Evolutionary conservation across 2,797 vertebrate genomes (phyloP).

Genomic region (Lagodon rhomboides): DNA sequence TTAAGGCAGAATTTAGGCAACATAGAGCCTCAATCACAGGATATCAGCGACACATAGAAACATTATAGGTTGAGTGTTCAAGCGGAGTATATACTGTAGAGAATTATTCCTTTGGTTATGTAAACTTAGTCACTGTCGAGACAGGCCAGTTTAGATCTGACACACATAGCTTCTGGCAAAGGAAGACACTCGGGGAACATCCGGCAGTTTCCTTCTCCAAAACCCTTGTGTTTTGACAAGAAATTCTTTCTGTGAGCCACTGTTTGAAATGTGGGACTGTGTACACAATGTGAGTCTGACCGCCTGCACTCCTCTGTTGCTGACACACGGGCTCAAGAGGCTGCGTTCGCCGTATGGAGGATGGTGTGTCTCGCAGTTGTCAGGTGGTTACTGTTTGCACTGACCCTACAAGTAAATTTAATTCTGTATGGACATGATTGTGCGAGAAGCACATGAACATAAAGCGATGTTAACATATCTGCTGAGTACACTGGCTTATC

Average conservation of each 20-base stretch:
- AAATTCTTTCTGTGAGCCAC: conserved; percentile 80
- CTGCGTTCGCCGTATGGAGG: not conserved
- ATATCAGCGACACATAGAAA: not conserved
- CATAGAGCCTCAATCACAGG: not conserved
- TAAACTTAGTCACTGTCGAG: conserved; percentile 38
- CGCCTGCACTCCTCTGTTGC: conserved; percentile 46
- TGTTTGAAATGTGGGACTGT: conserved; percentile 74
- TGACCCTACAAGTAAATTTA: conserved; percentile 18
- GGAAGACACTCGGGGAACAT: conserved; percentile 80
- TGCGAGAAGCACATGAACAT: not conserved
- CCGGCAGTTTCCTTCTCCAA: conserved; percentile 79
- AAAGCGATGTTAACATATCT: not conserved
- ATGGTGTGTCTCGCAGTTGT: not conserved
- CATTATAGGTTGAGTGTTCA: not conserved
- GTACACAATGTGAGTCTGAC: conserved; percentile 52
- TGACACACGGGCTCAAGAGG: conserved; percentile 39
- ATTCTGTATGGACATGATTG: not conserved
- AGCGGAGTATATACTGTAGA: not conserved
- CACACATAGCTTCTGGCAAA: conserved; percentile 64
- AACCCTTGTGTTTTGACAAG: conserved; percentile 82
- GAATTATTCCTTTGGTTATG: conserved; percentile 35
- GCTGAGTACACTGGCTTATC: conserved; percentile 1
- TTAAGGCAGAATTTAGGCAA: not conserved
- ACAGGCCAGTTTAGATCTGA: conserved; percentile 66
- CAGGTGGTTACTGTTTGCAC: conserved; percentile 5